Conservation (phyloP, 2,888 invertebrate genomes). For the Labia minor region DNA sequence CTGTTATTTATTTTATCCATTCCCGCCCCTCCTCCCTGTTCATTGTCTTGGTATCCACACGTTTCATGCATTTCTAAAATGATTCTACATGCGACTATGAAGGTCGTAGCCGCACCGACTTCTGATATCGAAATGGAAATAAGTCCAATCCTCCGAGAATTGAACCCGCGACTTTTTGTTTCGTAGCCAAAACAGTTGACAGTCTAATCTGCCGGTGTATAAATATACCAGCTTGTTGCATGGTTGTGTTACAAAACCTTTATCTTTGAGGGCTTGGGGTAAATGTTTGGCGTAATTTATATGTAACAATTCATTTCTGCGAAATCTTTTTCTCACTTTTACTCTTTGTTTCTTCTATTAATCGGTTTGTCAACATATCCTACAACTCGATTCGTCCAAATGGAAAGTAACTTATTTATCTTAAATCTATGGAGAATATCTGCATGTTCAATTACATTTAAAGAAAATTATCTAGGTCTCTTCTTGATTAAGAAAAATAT, state of each 20-base stretch:
- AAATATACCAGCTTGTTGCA: constrained; percentile 4
- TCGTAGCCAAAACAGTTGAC: constrained; percentile 19
- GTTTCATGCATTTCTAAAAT: constrained; percentile 23
- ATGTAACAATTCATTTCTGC: too few species aligned
- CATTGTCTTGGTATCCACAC: constrained; percentile 14
- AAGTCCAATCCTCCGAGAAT: constrained; percentile 20
- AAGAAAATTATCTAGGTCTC: too few species aligned
- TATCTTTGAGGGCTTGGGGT: too few species aligned
- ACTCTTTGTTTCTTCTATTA: too few species aligned
- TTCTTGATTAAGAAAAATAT: too few species aligned
- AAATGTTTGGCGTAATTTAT: too few species aligned
- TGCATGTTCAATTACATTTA: too few species aligned
- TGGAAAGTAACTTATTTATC: too few species aligned
- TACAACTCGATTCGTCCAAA: too few species aligned
- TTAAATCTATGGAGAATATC: too few species aligned
- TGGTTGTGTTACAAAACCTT: background rate
- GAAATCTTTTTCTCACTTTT: too few species aligned
- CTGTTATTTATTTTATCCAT: background rate
- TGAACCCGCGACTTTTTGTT: constrained; percentile 18
- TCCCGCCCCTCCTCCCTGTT: background rate
- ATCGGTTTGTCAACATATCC: too few species aligned
- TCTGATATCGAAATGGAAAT: constrained; percentile 20
- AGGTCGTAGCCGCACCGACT: background rate
- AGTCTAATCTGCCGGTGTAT: constrained; percentile 19
- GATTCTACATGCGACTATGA: background rate